Base-by-base conservation (phyloP, 37 sponge, comb jelly and placozoan genomes). In the Bolinopsis microptera region DNA sequence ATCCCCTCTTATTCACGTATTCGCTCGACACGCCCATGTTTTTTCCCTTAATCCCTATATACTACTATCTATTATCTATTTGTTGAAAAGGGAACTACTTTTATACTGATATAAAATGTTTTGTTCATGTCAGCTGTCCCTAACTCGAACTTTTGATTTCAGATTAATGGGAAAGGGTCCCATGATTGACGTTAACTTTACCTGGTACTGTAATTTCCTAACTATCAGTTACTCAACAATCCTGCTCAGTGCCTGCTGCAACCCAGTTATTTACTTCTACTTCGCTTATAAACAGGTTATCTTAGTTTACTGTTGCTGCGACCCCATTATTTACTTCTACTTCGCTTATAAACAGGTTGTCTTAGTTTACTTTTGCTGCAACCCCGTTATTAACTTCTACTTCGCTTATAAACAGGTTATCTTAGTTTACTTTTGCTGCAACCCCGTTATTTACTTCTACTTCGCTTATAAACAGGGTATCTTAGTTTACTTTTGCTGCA, bases 221-320 rank as follows among this genome's bases (percentile, higher is more conserved):
- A 32, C 37, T 16, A 77, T 77, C 35, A 77, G 80, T 34, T 77
- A 32, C 33, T 77, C 80, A 27, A 77, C 80, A 2, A 77, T 77
- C 34, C 36, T 77, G 27, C 80, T 77, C 18, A 77, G 80, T 35
- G 80, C 80, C 5, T 77, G 80, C 80, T 22, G 33, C 22, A 77
- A 77, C 80, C 80, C 80, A 13, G 80, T 77, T 1, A 77, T 77
- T 33, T 77, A 77, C 21, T 77, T 77, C 80, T 77, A 77, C 80
- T 77, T 77, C 80, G 80, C 80, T 77, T 77, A 77, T 18, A 77
- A 77, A 77, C 27, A 77, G 80, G 80, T 77, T 27, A 77, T 28
- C 5, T 70, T 24, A 25, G 23, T 28, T 70, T 70, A 22, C 68
- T 67, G 18, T n/a, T 77, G 80, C 80, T 22, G 33, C 22, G 33